Evolutionary conservation across 2,888 invertebrate genomes (phyloP).

Genomic region (Amblyjoppa proteus): DNA sequence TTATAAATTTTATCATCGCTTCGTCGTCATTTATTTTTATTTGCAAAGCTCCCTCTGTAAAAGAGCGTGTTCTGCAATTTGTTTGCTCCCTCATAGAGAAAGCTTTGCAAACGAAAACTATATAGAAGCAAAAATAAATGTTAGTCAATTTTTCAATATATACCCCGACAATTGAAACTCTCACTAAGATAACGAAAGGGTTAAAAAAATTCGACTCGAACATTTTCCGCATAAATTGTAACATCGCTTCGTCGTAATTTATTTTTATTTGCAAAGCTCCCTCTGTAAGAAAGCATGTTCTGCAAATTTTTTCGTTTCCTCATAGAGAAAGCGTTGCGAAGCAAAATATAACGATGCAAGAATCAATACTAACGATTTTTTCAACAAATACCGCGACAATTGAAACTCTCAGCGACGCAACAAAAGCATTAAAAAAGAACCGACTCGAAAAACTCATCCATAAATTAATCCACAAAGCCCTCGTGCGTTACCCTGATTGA

Average conservation of each 20-base stretch:
- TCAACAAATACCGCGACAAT: background rate
- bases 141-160: background rate
- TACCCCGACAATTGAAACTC: background rate
- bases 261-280: no score
- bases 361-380: background rate
- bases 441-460: background rate
- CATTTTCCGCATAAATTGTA: background rate
- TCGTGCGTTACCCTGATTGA: background rate
- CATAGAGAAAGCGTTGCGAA: no score
- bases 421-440: background rate
- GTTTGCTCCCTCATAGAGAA: no score
- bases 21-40: no score
- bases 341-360: no score
- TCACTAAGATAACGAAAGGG: background rate
- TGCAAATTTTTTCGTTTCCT: no score
- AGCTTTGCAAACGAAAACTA: no score
- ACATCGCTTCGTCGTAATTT: no score
- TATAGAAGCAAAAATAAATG: no score
- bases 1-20: background rate
- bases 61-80: no score
- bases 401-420: background rate
- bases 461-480: background rate
- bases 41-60: no score
- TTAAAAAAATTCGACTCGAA: background rate
- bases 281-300: no score